A percentile compares a stretch with the other conserved stretches of the same genome.
These are phyloP conservation scores for Anhinga anhinga DNA, from an alignment of 2,113 vertebrate genomes.

Conservation along the genomic window DNA sequence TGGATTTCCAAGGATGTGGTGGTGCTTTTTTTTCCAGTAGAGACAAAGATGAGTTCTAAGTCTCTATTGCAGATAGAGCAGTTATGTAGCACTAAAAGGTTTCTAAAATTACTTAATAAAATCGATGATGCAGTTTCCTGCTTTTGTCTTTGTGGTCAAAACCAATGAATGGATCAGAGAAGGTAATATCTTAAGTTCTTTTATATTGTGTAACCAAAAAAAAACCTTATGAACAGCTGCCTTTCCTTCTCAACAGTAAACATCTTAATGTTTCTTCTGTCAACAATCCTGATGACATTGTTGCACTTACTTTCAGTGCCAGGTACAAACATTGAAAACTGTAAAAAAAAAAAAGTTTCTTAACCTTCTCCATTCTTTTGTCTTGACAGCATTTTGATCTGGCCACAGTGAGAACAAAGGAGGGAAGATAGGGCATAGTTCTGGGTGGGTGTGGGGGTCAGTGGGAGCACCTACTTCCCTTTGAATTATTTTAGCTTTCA, in stretches of 20 bases:
- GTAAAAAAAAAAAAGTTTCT: not conserved
- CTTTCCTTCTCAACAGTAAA: not conserved
- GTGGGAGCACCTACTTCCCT: not conserved
- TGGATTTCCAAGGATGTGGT: not conserved
- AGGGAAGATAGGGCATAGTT: not conserved
- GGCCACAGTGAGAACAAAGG: not conserved
- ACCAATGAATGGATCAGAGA: not conserved
- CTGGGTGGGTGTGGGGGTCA: not conserved
- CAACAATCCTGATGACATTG: not conserved
- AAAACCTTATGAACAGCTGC: not conserved
- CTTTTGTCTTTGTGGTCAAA: not conserved
- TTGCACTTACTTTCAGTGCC: not conserved
- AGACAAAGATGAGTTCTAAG: not conserved
- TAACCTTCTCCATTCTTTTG: not conserved
- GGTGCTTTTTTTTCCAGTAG: not conserved
- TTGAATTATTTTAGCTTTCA: not conserved
- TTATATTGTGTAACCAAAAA: not conserved
- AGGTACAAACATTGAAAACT: not conserved
- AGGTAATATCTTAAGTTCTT: not conserved
- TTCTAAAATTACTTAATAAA: not conserved
- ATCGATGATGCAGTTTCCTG: not conserved
- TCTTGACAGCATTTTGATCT: not conserved
- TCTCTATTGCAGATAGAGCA: not conserved
- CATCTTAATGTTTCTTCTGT: not conserved
- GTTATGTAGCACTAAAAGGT: not conserved